These are phyloP conservation scores for Bombyx mori DNA, from an alignment of 1,140 invertebrate genomes.

Conservation along the genomic window ASM3026992v2 NC_085122.1:14339001-14339500, in stretches of 20 bases:
- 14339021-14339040: slow-evolving; percentile 40
- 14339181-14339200: slow-evolving; percentile 11
- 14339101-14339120: slow-evolving; percentile 26
- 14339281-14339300: slow-evolving; percentile 20
- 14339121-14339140: neutral
- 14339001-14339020: slow-evolving; percentile 35
- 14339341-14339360: slow-evolving; percentile 13
- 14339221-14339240: slow-evolving; percentile 20
- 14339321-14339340: slow-evolving; percentile 16
- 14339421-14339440: slow-evolving; percentile 19
- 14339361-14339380: slow-evolving; percentile 19
- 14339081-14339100: slow-evolving; percentile 36
- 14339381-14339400: slow-evolving; percentile 21
- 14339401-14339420: slow-evolving; percentile 13
- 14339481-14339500: slow-evolving; percentile 14
- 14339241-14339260: slow-evolving; percentile 20
- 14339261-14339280: slow-evolving; percentile 17
- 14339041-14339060: slow-evolving; percentile 23
- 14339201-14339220: slow-evolving; percentile 18
- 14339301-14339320: slow-evolving; percentile 25
- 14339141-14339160: slow-evolving; percentile 1
- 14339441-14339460: slow-evolving; percentile 13
- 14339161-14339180: neutral
- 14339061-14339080: slow-evolving; percentile 23
- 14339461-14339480: slow-evolving; percentile 14